phyloP scores from a whole-genome alignment of 2,113 vertebrate species.

The Apteryx mantelli region DNA sequence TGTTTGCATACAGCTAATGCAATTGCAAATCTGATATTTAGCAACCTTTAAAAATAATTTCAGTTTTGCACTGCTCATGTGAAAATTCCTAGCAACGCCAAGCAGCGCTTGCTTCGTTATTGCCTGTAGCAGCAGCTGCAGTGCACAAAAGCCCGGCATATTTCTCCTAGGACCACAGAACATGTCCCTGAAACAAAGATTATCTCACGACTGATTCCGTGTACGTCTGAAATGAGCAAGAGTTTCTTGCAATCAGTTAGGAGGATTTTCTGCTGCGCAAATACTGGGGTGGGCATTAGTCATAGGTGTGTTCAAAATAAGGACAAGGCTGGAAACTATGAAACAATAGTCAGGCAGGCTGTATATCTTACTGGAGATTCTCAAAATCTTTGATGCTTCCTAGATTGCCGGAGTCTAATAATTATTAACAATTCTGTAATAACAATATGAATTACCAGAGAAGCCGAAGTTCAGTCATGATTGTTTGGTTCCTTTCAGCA shows the following conservation, averaged over 20 bases:
- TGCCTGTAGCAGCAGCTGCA: neutral
- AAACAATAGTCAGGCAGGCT: neutral
- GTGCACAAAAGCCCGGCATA: neutral
- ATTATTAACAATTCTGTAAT: conserved; percentile 26
- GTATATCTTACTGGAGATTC: neutral
- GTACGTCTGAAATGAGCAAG: neutral
- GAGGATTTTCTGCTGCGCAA: neutral
- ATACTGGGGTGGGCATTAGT: fast-evolving
- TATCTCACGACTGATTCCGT: neutral
- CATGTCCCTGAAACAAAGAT: neutral
- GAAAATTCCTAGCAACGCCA: fast-evolving
- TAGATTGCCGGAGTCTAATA: conserved; percentile 26
- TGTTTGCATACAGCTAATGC: neutral
- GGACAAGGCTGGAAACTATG: neutral
- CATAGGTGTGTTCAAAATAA: neutral
- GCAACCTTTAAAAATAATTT: neutral
- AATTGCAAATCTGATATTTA: neutral
- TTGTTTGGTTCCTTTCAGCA: conserved; percentile 64
- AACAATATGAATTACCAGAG: conserved; percentile 5
- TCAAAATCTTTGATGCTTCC: neutral
- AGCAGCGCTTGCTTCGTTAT: neutral
- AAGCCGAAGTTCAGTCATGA: conserved; percentile 11
- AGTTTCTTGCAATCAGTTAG: neutral
- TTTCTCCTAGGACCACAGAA: neutral
- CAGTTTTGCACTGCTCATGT: neutral